Base-by-base conservation (phyloP, 2,797 vertebrate species). In the Hydrophis major region DNA sequence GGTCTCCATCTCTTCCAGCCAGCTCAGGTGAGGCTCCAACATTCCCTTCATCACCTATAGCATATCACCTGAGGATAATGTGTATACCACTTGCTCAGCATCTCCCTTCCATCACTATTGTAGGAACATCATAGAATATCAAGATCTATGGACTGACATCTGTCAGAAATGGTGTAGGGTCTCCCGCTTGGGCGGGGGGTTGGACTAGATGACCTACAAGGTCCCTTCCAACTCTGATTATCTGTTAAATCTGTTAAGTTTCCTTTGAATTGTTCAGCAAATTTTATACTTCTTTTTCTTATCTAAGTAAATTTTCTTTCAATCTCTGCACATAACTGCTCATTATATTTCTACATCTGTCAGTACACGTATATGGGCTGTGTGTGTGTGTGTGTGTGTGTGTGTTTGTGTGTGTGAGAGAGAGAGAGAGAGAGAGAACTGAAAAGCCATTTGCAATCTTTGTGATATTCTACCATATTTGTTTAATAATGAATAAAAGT, bases 1-100 rank as follows among this genome's bases (percentile, higher is more conserved):
- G 99, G 99, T 99, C 99, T 91, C 99, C 99, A 42, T 99, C 99
- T 86, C 98, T 99, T 94, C 99, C 99, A 90, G 99, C 99, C 96
- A 99, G 98, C 97, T 99, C 99, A 97, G 99, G 99, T 99, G 98
- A 94, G 78, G 20, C 42, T 47, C 20, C 22, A 83, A 47, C 42
- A 47, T 25, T 83, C 20, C 10, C 42, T 25, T 25, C 22, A 5
- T 83, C 20, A 12, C 20, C 74, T 47, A 47, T 25, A 25, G 37
- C 74, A 83, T 25, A 47, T 22, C 47, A 47, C 37, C 6, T 37
- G 66, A 32, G 16, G 28, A n/a, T n/a, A 90, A 74, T 1, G 61
- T 11, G 4, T 32, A 28, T 18, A 25, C 4, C 66, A 18, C n/a
- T 74, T 74, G 6, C 69, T 74, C 3, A 74, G 69, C 32, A 74